These are phyloP conservation scores for Ectropis grisescens DNA, from an alignment of 1,140 invertebrate genomes.

Conservation along the genomic window DNA sequence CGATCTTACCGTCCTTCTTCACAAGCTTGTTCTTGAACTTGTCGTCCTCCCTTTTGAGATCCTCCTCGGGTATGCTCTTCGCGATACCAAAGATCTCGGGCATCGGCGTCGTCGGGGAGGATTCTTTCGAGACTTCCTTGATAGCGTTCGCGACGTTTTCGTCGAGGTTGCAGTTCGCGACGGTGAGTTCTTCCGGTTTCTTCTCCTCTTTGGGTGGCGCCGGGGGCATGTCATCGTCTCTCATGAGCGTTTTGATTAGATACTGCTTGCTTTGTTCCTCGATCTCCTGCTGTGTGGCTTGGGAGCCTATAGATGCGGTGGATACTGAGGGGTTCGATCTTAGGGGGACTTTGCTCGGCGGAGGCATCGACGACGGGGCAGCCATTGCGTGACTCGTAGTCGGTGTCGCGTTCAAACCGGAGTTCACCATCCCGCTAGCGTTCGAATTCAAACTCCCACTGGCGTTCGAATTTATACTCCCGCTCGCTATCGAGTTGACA, in stretches of 20 bases:
- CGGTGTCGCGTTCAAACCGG: no score
- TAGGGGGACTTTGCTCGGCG: constrained; percentile 39
- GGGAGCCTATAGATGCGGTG: constrained; percentile 51
- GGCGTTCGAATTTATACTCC: no score
- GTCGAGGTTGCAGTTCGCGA: constrained; percentile 46
- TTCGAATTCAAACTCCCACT: no score
- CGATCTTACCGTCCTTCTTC: constrained; percentile 48
- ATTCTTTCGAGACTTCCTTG: not conserved
- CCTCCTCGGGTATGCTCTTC: constrained; percentile 35
- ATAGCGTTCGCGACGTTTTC: constrained; percentile 24
- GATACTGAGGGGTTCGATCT: constrained; percentile 32
- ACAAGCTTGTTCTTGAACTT: constrained; percentile 58
- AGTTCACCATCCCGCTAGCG: no score
- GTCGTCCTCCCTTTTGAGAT: constrained; percentile 35
- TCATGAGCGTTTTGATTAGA: constrained; percentile 61
- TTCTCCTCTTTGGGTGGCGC: constrained; percentile 51
- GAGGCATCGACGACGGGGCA: constrained; percentile 37
- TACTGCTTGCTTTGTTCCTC: constrained; percentile 62
- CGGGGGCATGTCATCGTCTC: constrained; percentile 50
- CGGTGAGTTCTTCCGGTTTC: constrained; percentile 47
- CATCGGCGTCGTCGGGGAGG: not conserved
- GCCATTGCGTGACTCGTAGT: not conserved
- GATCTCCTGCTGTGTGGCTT: constrained; percentile 51
- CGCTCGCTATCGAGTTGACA: no score
- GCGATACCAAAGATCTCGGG: constrained; percentile 49